phyloP scores from a whole-genome alignment of 64 coral and sea anemone species.

The Porites australiensis region DNA sequence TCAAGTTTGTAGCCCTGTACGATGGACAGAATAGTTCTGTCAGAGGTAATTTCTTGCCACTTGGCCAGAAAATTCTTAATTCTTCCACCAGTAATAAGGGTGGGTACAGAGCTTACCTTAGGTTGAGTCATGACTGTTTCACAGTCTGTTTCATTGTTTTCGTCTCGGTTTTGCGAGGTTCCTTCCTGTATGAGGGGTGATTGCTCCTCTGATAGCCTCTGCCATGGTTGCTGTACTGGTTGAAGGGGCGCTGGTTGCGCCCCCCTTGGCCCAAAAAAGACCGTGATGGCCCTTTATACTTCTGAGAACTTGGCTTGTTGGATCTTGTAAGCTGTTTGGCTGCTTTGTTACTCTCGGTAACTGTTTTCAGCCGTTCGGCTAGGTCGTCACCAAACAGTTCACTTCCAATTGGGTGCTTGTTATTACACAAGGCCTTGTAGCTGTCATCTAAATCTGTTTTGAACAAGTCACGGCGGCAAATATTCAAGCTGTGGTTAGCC shows the following conservation, averaged over 20 bases:
- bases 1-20: slow-evolving; percentile 22
- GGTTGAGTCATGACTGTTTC: slow-evolving; percentile 15
- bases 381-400: too few relatives aligned
- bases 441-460: slow-evolving; percentile 16
- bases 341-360: background rate
- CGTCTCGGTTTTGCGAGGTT: background rate
- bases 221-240: background rate
- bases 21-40: slow-evolving; percentile 20
- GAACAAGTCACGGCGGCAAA: slow-evolving; percentile 12
- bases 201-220: background rate
- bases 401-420: slow-evolving; percentile 6
- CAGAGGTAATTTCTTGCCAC: slow-evolving; percentile 22
- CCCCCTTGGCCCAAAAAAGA: slow-evolving; percentile 36
- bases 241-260: slow-evolving; percentile 22
- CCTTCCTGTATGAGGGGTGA: background rate
- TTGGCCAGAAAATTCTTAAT: slow-evolving; percentile 24
- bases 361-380: background rate
- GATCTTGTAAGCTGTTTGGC: background rate
- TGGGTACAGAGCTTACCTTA: slow-evolving; percentile 23
- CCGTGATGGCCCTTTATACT: background rate
- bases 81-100: slow-evolving; percentile 17
- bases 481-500: slow-evolving; percentile 1
- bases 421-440: slow-evolving; percentile 1
- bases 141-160: slow-evolving; percentile 2
- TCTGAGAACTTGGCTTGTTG: background rate